Base-by-base conservation (phyloP, 2,888 invertebrate genomes). In the Leucophenga maculata region DNA sequence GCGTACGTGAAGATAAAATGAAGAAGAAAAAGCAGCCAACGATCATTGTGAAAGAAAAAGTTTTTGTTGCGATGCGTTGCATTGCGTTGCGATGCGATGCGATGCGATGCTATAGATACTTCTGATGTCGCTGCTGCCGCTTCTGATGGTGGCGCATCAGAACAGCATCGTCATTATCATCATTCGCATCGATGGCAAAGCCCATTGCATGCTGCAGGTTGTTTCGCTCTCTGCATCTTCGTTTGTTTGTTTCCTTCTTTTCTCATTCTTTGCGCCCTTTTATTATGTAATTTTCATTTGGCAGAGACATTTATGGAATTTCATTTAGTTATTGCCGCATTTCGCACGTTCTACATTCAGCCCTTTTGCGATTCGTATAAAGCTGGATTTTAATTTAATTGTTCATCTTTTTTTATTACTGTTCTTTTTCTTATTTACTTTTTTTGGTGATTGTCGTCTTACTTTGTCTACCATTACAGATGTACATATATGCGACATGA, bases 271-370 rank as follows among this genome's bases (percentile, higher is more conserved):
- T 64, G 50, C 60, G 67, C 67, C 67, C 67, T 68, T 68, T 68
- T 60, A 68, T 68, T 68, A 68, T 50, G 60, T 54, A 59, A 68
- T 68, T 68, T 60, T 64, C 62, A 68, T 50, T 68, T 54, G 50
- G 44, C 67, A 68, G 16, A 68, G 67, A 68, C 67, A 68, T 68
- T 68, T 68, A 52, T 50, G 60, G 60, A 64, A 64, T 64, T 64
- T 64, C 48, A 64, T 64, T 64, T 64, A 46, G 46, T 64, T 44
- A 20, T 46, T 60, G 32, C 46, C 46, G 44, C 62, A 48, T 64
- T 64, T 64, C 62, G 62, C 62, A 64, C 62, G 62, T 64, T 64
- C 62, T 64, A 64, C 62, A 22, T 39, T 64, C 16, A 8, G 16
- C 26, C 13, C n/a, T 26, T 9, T 6, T 9, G 14, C n/a, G 8